Percentiles rank a stretch among this genome's conserved stretches.
phyloP scores from a whole-genome alignment of 2,113 vertebrate species.

The Tetraodon nigroviridis region DNA sequence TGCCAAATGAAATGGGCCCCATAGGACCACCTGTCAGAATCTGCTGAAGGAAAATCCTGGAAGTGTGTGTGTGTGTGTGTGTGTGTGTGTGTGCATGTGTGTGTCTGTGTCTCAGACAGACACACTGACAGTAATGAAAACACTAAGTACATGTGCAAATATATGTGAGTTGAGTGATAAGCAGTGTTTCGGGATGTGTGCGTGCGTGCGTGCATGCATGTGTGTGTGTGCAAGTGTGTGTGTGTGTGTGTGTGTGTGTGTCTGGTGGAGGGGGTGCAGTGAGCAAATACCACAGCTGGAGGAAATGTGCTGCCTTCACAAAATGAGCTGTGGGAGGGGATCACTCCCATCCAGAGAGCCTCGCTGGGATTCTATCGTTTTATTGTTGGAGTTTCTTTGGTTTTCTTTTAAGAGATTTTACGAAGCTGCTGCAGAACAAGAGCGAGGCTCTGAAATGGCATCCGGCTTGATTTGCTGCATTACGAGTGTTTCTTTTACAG shows the following conservation, averaged over 20 bases:
- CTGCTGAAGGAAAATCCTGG: constrained; percentile 42
- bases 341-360: constrained; percentile 25
- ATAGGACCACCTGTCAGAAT: constrained; percentile 56
- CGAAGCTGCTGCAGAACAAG: background rate
- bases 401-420: constrained; percentile 16
- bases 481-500: background rate
- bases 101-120: constrained; percentile 7
- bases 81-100: background rate
- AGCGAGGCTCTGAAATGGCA: constrained; percentile 14
- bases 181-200: background rate
- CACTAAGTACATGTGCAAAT: constrained; percentile 26
- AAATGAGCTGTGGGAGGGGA: constrained; percentile 24
- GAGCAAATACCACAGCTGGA: constrained; percentile 26
- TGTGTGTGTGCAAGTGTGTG: no score
- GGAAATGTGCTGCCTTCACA: constrained; percentile 10
- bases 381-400: constrained; percentile 14
- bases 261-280: background rate
- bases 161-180: constrained; percentile 18
- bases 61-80: constrained; percentile 21
- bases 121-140: constrained; percentile 17
- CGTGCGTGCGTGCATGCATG: no score
- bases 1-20: constrained; percentile 50
- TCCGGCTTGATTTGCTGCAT: background rate
- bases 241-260: background rate
- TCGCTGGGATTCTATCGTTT: constrained; percentile 25